A percentile compares a stretch with the other conserved stretches of the same genome.
Conservation (phyloP, 1,140 invertebrate species). For the Wiebesia pumilae region DNA sequence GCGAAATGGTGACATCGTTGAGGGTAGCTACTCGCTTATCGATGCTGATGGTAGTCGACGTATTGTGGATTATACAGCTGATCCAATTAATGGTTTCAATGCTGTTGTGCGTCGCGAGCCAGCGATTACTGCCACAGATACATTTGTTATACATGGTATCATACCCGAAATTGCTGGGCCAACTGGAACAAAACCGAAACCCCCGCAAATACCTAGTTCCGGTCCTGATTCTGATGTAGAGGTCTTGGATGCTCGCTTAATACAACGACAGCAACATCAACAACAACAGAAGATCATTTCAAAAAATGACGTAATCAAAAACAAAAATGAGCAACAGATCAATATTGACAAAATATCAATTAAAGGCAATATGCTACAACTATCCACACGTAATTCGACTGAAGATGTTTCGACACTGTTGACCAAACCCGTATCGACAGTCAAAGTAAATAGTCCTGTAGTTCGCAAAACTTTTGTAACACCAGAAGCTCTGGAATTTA, state of each 20-base stretch:
- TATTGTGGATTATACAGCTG: constrained; percentile 84
- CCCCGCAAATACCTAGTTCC: constrained; percentile 60
- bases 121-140: constrained; percentile 60
- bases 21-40: constrained; percentile 78
- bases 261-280: constrained; percentile 47
- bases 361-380: constrained; percentile 36
- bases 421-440: neutral
- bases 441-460: neutral
- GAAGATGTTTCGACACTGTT: neutral
- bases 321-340: constrained; percentile 23
- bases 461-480: neutral
- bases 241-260: constrained; percentile 66
- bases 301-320: neutral
- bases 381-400: neutral
- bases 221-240: constrained; percentile 72
- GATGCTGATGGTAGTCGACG: constrained; percentile 80
- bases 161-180: constrained; percentile 50
- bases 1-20: constrained; percentile 78
- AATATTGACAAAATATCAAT: constrained; percentile 16
- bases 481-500: constrained; percentile 53
- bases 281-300: neutral
- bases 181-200: constrained; percentile 60
- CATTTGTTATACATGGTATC: constrained; percentile 48
- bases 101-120: constrained; percentile 77
- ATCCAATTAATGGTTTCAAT: constrained; percentile 83